phyloP scores from a whole-genome alignment of 2,797 vertebrate species.

The Apogon talboti region DNA sequence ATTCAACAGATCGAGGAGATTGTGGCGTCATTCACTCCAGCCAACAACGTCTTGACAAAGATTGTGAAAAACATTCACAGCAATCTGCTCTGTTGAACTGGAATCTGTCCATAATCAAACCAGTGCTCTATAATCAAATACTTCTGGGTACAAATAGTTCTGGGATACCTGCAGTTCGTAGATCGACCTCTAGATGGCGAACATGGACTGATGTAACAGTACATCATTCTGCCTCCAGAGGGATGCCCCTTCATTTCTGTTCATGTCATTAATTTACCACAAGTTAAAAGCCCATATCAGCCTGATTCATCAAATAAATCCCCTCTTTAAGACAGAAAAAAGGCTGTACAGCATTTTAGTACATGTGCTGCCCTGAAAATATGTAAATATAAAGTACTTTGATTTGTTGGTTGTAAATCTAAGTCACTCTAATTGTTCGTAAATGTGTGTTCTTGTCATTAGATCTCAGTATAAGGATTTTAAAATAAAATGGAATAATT shows the following conservation, averaged over 20 bases:
- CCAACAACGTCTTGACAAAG: constrained; percentile 76
- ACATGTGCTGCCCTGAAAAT: neutral
- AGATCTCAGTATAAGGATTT: neutral
- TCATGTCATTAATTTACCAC: neutral
- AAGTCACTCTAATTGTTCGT: neutral
- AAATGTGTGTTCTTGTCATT: neutral
- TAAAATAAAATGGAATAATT: neutral
- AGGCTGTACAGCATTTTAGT: neutral
- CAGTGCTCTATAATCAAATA: no score
- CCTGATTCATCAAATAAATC: neutral
- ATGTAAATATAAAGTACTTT: constrained; percentile 26
- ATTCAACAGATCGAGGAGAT: constrained; percentile 76
- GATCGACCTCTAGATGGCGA: constrained; percentile 21
- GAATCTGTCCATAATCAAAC: neutral
- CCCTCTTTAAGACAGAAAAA: neutral
- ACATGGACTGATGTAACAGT: neutral
- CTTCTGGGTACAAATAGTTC: no score
- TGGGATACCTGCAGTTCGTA: constrained; percentile 3
- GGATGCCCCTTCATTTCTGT: no score
- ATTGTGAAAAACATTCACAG: constrained; percentile 78
- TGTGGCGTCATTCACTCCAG: constrained; percentile 67
- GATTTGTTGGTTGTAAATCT: neutral
- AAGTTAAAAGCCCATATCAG: neutral
- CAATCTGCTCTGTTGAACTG: constrained; percentile 61
- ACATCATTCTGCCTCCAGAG: neutral